Evolutionary conservation across 2,113 vertebrate species (phyloP), one percentile per base, ranked within the genome.

Genomic region (Barnardius zonarius): DNA sequence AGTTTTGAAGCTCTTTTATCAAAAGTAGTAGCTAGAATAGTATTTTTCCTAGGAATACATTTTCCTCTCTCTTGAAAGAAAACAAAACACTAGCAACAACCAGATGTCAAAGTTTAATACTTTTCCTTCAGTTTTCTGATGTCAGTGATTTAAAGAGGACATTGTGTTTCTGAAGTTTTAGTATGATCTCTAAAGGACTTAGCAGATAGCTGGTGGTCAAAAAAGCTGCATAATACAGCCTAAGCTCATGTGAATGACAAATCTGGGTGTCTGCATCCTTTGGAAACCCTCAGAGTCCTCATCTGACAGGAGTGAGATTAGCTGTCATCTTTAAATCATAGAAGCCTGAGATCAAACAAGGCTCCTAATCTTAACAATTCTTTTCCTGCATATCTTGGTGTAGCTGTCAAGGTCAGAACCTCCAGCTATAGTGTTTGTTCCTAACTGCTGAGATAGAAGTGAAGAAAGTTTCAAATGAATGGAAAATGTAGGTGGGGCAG

Each of bases 271-370:
- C 79, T 92, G 35, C 74, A 86, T 95, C 63, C 66, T 92, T 96
- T 90, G 77, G 93, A 97, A 92, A 91, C 89, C 92, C 86, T 31
- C 17, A 93, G 94, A 97, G 95, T 93, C 92, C 62, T 91, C 57
- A 51, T 83, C 35, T 94, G 95, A 94, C 66, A 94, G 62, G 69
- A 76, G 46, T 46, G 75, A 95, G 81, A 96, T 96, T 92, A 97
- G 49, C 28, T 97, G 95, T 96, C 89, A 90, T 88, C 95, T 97
- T 83, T 97, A 96, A 98, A 97, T 98, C 95, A 96, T 95, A 1
- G 5, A 92, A 95, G 79, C 35, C 81, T 96, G 49, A 94, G 90
- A 94, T 73, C 62, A 96, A 92, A 83, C 81, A 90, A 92, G 76
- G 66, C 64, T 72, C 25, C 61, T 96, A 95, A 97, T 94, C 95